Evolutionary conservation across 2,888 invertebrate species (phyloP).

Genomic region (Tipula vernalis): DNA sequence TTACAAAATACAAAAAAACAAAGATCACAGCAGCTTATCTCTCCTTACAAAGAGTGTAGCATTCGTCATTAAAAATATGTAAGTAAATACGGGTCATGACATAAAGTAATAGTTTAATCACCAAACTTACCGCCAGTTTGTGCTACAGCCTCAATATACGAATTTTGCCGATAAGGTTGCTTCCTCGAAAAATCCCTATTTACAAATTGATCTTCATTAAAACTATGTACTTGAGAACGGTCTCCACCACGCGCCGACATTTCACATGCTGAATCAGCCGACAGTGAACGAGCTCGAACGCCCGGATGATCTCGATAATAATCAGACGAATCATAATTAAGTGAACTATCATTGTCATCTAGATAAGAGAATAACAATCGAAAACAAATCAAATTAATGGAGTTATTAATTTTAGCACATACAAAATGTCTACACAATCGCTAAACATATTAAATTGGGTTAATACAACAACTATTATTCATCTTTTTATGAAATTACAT

Average conservation of each 20-base stretch:
- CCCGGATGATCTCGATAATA: constrained; percentile 17
- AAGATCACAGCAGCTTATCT: not conserved
- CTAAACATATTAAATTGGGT: not conserved
- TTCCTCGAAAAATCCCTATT: constrained; percentile 18
- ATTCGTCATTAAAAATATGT: not conserved
- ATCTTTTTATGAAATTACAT: not conserved
- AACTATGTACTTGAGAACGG: not conserved
- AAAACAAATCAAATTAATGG: not conserved
- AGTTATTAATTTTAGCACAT: not conserved
- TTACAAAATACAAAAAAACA: not conserved
- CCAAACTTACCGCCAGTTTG: constrained; percentile 14
- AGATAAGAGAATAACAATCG: not conserved
- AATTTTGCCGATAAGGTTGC: constrained; percentile 36
- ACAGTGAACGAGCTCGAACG: constrained; percentile 38
- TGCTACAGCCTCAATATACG: constrained; percentile 36
- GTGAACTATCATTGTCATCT: constrained; percentile 13
- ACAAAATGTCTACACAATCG: not conserved
- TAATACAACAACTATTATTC: not conserved
- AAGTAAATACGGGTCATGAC: not conserved
- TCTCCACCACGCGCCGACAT: constrained; percentile 13
- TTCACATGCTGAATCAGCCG: constrained; percentile 17
- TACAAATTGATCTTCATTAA: constrained; percentile 19
- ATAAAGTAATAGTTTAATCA: not conserved
- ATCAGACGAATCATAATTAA: constrained; percentile 9
- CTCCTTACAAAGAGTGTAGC: not conserved